Conservation (phyloP, 2,888 invertebrate species). For the Hedya salicella region DNA sequence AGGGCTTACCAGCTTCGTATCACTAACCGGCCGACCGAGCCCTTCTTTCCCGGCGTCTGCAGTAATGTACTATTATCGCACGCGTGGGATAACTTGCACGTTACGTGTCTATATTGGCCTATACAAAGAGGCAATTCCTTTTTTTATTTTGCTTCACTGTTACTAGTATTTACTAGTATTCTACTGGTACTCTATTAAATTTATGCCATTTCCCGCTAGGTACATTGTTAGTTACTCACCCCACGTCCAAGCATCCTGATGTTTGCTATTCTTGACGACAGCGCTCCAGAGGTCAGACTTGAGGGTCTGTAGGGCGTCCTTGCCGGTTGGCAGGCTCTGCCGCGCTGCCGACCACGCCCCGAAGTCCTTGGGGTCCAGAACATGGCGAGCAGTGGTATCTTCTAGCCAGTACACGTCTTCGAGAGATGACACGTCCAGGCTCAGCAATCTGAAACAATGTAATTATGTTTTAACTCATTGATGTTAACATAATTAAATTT, state of each 20-base stretch:
- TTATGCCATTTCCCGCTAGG: too few relatives aligned
- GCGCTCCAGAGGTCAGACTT: constrained; percentile 94
- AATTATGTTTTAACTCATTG: background rate
- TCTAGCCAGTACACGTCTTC: constrained; percentile 97
- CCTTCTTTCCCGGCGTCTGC: too few relatives aligned
- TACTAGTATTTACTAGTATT: too few relatives aligned
- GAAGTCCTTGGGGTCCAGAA: constrained; percentile 91
- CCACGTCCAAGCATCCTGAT: constrained; percentile 96
- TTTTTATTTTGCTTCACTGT: too few relatives aligned
- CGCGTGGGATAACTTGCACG: too few relatives aligned
- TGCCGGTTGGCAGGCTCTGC: constrained; percentile 92
- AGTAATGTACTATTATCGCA: too few relatives aligned
- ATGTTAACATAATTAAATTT: background rate
- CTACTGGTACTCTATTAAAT: too few relatives aligned
- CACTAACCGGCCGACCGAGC: too few relatives aligned
- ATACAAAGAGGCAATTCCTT: too few relatives aligned
- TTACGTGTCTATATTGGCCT: too few relatives aligned
- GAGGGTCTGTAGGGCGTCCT: constrained; percentile 90
- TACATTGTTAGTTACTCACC: constrained; percentile 82
- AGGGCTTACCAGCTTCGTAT: too few relatives aligned
- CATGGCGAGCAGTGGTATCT: constrained; percentile 90
- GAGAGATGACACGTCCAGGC: constrained; percentile 92
- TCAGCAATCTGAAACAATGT: constrained; percentile 84
- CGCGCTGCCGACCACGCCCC: constrained; percentile 91
- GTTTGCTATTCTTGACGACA: constrained; percentile 93